Conservation (phyloP, 2,113 vertebrate genomes). For the Microcebus tavaratra region DNA sequence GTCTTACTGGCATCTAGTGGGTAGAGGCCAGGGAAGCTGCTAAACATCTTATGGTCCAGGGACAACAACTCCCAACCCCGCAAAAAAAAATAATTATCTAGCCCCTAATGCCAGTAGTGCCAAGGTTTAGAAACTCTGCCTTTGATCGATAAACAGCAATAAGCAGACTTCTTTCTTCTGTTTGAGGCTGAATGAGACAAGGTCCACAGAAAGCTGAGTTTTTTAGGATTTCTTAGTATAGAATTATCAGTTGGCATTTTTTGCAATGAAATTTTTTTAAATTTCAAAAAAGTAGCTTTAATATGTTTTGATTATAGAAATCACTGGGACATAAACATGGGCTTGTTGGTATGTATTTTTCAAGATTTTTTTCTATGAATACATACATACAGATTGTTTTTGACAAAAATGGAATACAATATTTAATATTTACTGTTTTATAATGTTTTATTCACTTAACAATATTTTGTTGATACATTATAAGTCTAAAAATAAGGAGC, state of each 20-base stretch:
- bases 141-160: not conserved
- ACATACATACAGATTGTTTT: not conserved
- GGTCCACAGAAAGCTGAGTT: not conserved
- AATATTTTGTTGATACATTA: not conserved
- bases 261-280: not conserved
- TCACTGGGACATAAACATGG: not conserved
- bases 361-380: not conserved
- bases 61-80: not conserved
- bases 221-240: not conserved
- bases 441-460: not conserved
- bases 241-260: not conserved
- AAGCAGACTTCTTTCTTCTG: not conserved
- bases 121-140: not conserved
- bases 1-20: not conserved
- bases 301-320: constrained; percentile 26
- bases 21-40: not conserved
- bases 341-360: not conserved
- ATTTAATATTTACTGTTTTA: not conserved
- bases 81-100: not conserved
- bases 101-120: not conserved
- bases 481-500: not conserved
- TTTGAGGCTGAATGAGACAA: not conserved
- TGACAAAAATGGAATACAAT: constrained; percentile 5
- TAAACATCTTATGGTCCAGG: not conserved
- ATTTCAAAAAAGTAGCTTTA: not conserved